Conservation (phyloP, 1,140 invertebrate species). For the Dreissena rostriformis region DNA sequence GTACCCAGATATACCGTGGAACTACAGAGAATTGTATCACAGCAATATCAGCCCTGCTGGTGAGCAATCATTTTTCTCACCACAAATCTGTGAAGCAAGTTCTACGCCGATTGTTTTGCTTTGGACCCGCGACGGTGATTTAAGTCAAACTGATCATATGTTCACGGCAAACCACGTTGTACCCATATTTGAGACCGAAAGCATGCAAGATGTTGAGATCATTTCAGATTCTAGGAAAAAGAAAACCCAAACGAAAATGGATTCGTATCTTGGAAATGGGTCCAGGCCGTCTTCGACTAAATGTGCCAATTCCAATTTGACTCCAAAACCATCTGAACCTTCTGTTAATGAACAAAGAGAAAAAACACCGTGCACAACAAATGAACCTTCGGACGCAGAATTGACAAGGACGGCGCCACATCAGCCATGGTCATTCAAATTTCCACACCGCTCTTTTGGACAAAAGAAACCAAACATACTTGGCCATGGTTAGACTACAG, state of each 20-base stretch:
- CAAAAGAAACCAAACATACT: no score
- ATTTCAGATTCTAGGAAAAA: neutral
- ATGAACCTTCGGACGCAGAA: no score
- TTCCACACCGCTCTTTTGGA: no score
- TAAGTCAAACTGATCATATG: slow-evolving; percentile 7
- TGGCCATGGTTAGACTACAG: no score
- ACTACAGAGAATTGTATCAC: slow-evolving; percentile 1
- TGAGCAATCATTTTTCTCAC: neutral
- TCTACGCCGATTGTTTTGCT: neutral
- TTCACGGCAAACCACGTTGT: slow-evolving; percentile 9
- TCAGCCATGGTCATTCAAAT: no score
- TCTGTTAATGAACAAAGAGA: no score
- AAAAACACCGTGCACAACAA: no score
- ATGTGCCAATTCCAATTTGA: no score
- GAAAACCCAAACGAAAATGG: neutral
- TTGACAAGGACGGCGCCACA: no score
- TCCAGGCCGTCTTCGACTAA: no score
- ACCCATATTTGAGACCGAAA: neutral
- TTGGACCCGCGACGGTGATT: neutral
- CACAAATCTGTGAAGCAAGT: neutral
- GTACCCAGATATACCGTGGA: slow-evolving; percentile 1
- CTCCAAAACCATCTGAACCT: no score
- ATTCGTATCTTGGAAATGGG: no score
- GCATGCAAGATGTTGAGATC: neutral
- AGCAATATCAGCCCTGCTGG: neutral